Conservation (phyloP, 1,140 invertebrate genomes). For the Drepana arcuata region DNA sequence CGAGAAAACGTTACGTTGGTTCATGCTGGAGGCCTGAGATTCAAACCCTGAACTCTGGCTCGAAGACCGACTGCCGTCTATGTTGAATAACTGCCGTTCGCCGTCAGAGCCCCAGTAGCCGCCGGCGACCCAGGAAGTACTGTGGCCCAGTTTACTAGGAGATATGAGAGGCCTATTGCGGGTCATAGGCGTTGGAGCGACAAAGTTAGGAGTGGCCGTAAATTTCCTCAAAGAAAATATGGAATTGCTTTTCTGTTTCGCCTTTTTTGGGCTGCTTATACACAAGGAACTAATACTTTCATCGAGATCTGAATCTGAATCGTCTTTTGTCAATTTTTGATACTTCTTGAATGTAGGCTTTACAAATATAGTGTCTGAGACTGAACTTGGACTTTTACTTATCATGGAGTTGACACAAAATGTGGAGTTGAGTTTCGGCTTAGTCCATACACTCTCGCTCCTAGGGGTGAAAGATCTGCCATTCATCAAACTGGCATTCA, state of each 20-base stretch:
- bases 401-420: constrained; percentile 46
- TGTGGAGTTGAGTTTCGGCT: constrained; percentile 52
- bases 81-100: constrained; percentile 43
- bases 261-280: constrained; percentile 52
- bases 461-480: constrained; percentile 50
- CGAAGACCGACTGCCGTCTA: constrained; percentile 62
- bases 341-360: constrained; percentile 59
- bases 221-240: constrained; percentile 61
- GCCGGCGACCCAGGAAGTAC: constrained; percentile 68
- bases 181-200: constrained; percentile 43
- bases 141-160: constrained; percentile 61
- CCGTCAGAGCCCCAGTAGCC: constrained; percentile 67
- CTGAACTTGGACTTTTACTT: constrained; percentile 34
- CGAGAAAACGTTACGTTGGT: constrained; percentile 52
- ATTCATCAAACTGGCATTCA: constrained; percentile 37
- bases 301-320: constrained; percentile 63
- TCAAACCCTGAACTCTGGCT: constrained; percentile 72
- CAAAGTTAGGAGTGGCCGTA: constrained; percentile 55
- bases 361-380: constrained; percentile 42
- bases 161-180: constrained; percentile 55
- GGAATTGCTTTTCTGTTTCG: constrained; percentile 34
- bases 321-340: constrained; percentile 48
- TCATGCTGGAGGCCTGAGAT: constrained; percentile 61
- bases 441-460: constrained; percentile 42
- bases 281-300: constrained; percentile 63